phyloP scores from a whole-genome alignment of 1,140 invertebrate genomes.

The Rhagoletis pomonella region DNA sequence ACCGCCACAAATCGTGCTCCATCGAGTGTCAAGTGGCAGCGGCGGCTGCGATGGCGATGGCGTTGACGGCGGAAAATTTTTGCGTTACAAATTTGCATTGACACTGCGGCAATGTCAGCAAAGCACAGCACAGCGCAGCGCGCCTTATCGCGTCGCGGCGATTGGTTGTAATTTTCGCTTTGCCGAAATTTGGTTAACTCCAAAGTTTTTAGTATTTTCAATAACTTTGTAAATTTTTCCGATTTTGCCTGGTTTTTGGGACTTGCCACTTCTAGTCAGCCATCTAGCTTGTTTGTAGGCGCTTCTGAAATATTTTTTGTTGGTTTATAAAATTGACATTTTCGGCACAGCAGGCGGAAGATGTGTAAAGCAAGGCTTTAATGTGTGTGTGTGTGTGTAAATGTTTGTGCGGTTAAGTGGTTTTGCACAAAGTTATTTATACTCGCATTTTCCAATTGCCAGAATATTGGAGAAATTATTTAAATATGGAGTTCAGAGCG shows the following conservation, averaged over 20 bases:
- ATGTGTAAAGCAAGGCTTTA: background rate
- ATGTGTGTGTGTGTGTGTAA: background rate
- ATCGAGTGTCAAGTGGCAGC: background rate
- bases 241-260: background rate
- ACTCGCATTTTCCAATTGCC: conserved; percentile 41
- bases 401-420: conserved; percentile 26
- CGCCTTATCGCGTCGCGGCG: background rate
- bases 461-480: conserved; percentile 38
- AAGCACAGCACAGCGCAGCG: background rate
- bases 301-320: background rate
- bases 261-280: too few species aligned
- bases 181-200: conserved; percentile 21
- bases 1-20: conserved; percentile 33
- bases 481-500: conserved; percentile 19
- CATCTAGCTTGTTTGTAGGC: conserved; percentile 27
- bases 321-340: conserved; percentile 50
- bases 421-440: conserved; percentile 33
- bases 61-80: background rate
- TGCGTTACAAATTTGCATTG: conserved; percentile 32
- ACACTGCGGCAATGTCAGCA: conserved; percentile 22
- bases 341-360: conserved; percentile 38
- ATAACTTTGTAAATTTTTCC: conserved; percentile 16
- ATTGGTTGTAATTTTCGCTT: conserved; percentile 6
- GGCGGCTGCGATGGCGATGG: too few species aligned
- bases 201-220: conserved; percentile 43